These are phyloP conservation scores for Cephalopachus bancanus DNA, from an alignment of 2,797 vertebrate genomes.

Conservation along the genomic window DNA sequence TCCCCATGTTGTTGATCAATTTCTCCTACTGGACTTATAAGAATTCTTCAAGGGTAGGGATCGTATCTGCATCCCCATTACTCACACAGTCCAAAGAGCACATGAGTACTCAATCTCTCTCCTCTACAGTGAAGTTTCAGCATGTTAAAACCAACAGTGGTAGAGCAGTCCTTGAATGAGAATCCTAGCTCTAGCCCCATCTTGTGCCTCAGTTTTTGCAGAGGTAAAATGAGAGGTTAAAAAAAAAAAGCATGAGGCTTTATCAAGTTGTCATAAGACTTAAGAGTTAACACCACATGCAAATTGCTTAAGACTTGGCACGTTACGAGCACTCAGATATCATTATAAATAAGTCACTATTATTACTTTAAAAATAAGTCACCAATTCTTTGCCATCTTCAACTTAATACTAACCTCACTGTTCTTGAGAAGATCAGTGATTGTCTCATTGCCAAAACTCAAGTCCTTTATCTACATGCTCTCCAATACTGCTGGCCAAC, in stretches of 20 bases:
- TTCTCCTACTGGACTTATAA: not conserved
- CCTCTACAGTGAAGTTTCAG: not conserved
- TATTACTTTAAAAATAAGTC: not conserved
- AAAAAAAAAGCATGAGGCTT: not conserved
- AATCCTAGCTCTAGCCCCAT: not conserved
- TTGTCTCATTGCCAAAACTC: not conserved
- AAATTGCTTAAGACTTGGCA: not conserved
- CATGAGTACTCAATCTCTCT: not conserved
- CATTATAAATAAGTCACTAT: not conserved
- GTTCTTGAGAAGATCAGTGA: not conserved
- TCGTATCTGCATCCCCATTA: not conserved
- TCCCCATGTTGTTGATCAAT: fast-evolving
- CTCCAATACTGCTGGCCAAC: not conserved
- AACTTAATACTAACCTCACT: not conserved
- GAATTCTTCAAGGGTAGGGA: not conserved
- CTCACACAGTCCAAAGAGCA: not conserved
- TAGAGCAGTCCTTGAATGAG: not conserved
- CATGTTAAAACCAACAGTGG: not conserved
- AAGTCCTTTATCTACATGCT: not conserved
- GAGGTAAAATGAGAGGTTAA: not conserved
- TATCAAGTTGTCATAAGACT: not conserved
- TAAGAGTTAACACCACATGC: not conserved
- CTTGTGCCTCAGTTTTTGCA: not conserved
- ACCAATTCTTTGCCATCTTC: not conserved
- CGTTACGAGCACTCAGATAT: not conserved